Conservation (phyloP, 1,140 invertebrate genomes). For the Rhagoletis zephyria region DNA sequence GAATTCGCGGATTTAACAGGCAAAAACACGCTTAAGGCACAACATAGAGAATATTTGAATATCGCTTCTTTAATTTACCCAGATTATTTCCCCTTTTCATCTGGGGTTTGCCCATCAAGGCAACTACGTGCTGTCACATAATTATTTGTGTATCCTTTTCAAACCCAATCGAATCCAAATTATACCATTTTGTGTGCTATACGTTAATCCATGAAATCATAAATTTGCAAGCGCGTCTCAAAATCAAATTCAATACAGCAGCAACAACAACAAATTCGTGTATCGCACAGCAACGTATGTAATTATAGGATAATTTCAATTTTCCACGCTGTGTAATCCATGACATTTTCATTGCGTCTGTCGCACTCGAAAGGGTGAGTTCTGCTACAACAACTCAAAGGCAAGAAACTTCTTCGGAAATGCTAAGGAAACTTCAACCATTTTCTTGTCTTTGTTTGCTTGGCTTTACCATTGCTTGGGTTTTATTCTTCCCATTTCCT, state of each 20-base stretch:
- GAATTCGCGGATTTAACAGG: too few relatives aligned
- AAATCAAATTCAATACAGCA: constrained; percentile 16
- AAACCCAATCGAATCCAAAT: not conserved
- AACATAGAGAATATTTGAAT: too few relatives aligned
- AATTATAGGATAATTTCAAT: constrained; percentile 45
- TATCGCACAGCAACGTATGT: not conserved
- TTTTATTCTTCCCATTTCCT: not conserved
- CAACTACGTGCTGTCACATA: not conserved
- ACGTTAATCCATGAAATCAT: not conserved
- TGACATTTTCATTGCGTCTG: not conserved
- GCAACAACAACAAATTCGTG: not conserved
- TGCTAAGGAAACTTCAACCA: not conserved
- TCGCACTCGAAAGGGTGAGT: constrained; percentile 17
- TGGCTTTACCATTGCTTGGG: not conserved
- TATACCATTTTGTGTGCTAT: not conserved
- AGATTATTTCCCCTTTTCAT: too few relatives aligned
- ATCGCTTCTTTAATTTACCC: too few relatives aligned
- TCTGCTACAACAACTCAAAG: not conserved
- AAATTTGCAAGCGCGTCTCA: not conserved
- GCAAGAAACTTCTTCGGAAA: not conserved
- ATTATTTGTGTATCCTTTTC: not conserved
- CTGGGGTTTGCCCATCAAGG: not conserved
- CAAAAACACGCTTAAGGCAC: too few relatives aligned
- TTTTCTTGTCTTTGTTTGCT: constrained; percentile 2
- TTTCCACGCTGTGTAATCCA: constrained; percentile 37